A percentile compares a stretch with the other conserved stretches of the same genome.
phyloP scores from a whole-genome alignment of 2,797 vertebrate species.

The Argya squamiceps region DNA sequence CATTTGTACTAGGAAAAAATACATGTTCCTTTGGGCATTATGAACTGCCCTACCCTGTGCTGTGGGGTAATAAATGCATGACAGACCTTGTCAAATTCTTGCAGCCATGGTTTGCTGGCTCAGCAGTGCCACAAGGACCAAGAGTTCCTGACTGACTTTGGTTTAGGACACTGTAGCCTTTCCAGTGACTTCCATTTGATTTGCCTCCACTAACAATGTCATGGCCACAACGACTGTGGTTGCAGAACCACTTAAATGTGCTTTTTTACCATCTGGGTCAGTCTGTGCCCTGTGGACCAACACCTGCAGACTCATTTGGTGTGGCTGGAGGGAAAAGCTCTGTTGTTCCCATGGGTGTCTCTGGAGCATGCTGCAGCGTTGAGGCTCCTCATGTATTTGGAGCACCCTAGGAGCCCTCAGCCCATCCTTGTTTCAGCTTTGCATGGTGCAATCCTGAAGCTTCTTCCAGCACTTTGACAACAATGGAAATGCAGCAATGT shows the following conservation, averaged over 20 bases:
- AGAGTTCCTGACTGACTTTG: not conserved
- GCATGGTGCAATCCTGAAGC: not conserved
- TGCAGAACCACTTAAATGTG: not conserved
- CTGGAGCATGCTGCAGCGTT: not conserved
- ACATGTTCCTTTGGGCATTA: not conserved
- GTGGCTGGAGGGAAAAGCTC: not conserved
- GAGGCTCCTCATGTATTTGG: accelerated
- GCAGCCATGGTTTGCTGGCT: not conserved
- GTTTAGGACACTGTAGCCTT: not conserved
- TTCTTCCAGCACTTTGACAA: not conserved
- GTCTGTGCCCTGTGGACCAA: accelerated
- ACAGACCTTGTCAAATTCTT: not conserved
- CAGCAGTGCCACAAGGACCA: accelerated
- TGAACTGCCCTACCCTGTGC: not conserved
- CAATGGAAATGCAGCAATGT: not conserved
- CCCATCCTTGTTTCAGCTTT: not conserved
- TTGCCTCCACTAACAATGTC: accelerated
- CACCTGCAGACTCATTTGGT: accelerated
- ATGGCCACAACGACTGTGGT: accelerated
- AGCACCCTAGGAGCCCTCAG: not conserved
- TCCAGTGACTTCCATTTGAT: not conserved
- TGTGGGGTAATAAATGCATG: not conserved
- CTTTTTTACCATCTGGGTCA: not conserved
- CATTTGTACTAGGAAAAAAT: not conserved
- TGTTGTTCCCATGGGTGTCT: accelerated